Evolutionary conservation across 2,113 vertebrate species (phyloP).

Genomic region (Coryphaenoides rupestris): DNA sequence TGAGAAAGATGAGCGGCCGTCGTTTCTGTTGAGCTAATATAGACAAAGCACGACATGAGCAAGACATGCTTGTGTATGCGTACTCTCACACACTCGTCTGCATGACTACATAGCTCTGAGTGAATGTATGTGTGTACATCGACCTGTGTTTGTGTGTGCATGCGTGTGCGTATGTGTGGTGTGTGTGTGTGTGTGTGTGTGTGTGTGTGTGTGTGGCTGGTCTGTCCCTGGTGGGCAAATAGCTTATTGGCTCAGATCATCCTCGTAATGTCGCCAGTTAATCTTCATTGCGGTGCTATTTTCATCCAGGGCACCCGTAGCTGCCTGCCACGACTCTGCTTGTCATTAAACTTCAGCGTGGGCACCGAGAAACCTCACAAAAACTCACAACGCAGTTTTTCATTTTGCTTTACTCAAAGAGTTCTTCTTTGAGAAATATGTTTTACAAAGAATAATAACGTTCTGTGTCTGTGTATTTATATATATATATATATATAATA

Average conservation of each 20-base stretch:
- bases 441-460: no score
- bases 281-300: slow-evolving; percentile 48
- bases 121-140: slow-evolving; percentile 2
- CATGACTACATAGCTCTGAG: neutral
- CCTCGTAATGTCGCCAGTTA: slow-evolving; percentile 31
- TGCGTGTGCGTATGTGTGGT: slow-evolving; percentile 14
- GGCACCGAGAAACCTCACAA: no score
- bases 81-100: no score
- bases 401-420: no score
- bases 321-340: slow-evolving; percentile 44
- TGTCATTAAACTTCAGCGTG: no score
- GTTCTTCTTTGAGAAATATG: no score
- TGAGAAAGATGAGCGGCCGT: slow-evolving; percentile 9
- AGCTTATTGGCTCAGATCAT: slow-evolving; percentile 32
- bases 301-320: slow-evolving; percentile 39
- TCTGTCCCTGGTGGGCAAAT: slow-evolving; percentile 16
- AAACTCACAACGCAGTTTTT: no score
- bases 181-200: slow-evolving; percentile 11
- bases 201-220: slow-evolving; percentile 10
- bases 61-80: no score
- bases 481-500: no score
- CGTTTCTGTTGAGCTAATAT: no score
- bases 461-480: no score
- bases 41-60: no score
- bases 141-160: neutral